These are phyloP conservation scores for Nephotettix cincticeps DNA, from an alignment of 1,140 invertebrate genomes.

Conservation along the genomic window DNA sequence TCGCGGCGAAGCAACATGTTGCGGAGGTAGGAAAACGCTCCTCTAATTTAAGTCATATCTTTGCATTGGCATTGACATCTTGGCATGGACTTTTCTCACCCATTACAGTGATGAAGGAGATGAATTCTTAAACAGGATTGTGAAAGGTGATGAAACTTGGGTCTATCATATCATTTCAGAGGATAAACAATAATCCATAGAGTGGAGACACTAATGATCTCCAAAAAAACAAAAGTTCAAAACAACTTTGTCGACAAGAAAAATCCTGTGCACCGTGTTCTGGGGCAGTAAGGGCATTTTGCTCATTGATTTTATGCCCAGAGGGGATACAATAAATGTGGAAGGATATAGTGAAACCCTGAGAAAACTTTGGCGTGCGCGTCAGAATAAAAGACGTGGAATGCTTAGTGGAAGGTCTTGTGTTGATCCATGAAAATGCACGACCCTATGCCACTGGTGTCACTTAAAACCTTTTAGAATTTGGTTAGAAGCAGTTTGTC, in stretches of 20 bases:
- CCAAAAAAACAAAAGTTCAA: constrained; percentile 30
- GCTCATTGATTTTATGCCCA: constrained; percentile 39
- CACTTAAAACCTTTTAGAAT: background rate
- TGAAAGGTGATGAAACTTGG: constrained; percentile 40
- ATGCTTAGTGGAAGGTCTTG: constrained; percentile 33
- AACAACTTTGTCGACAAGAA: too few species aligned
- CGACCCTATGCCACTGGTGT: constrained; percentile 39
- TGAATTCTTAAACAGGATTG: background rate
- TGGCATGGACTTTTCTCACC: background rate
- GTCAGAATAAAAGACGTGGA: constrained; percentile 34
- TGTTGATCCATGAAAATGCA: constrained; percentile 47
- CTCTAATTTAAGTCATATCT: too few species aligned
- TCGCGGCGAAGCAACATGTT: too few species aligned
- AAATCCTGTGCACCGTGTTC: constrained; percentile 37
- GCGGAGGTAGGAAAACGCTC: too few species aligned
- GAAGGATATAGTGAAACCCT: constrained; percentile 38
- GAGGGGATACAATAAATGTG: constrained; percentile 38
- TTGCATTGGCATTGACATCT: too few species aligned
- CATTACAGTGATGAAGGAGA: constrained; percentile 3
- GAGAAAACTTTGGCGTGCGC: constrained; percentile 35
- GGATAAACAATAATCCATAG: constrained; percentile 35
- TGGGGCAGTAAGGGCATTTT: constrained; percentile 39
- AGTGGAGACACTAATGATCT: too few species aligned
- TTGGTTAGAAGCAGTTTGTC: background rate
- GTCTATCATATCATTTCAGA: constrained; percentile 39